Conservation (phyloP, 1,140 invertebrate species). For the Tribolium castaneum region DNA sequence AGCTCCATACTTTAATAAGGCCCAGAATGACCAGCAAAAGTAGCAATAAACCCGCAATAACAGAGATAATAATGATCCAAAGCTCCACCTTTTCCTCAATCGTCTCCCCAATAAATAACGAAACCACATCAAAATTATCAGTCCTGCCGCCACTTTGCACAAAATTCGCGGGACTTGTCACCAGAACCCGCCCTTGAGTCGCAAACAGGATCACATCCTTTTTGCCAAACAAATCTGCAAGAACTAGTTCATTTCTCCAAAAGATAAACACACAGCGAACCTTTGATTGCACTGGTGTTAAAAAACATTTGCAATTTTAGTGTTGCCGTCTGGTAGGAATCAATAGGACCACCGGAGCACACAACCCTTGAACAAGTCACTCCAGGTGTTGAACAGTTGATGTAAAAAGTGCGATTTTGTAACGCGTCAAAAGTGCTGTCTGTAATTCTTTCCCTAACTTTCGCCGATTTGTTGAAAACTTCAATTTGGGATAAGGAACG, state of each 20-base stretch:
- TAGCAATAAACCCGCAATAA: slow-evolving; percentile 61
- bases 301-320: slow-evolving; percentile 57
- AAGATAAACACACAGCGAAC: slow-evolving; percentile 45
- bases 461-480: slow-evolving; percentile 9
- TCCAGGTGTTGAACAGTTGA: slow-evolving; percentile 58
- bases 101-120: slow-evolving; percentile 60
- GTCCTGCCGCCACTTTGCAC: slow-evolving; percentile 30
- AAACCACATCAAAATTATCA: slow-evolving; percentile 52
- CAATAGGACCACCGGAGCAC: slow-evolving; percentile 57
- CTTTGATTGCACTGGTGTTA: slow-evolving; percentile 51
- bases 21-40: slow-evolving; percentile 58
- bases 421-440: slow-evolving; percentile 26
- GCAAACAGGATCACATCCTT: slow-evolving; percentile 61
- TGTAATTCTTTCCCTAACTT: slow-evolving; percentile 14
- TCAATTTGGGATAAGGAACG: background rate
- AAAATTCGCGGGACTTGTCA: slow-evolving; percentile 51
- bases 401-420: slow-evolving; percentile 57
- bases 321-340: slow-evolving; percentile 51
- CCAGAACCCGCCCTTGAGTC: slow-evolving; percentile 56
- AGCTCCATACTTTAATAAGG: slow-evolving; percentile 58
- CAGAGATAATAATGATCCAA: slow-evolving; percentile 64
- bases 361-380: slow-evolving; percentile 54
- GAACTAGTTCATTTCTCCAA: slow-evolving; percentile 40
- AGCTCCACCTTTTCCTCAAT: slow-evolving; percentile 51
- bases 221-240: slow-evolving; percentile 52